Percentiles rank a stretch among this genome's conserved stretches.
Conservation (phyloP, 2,888 invertebrate genomes). For the Eucera pruinosa region DNA sequence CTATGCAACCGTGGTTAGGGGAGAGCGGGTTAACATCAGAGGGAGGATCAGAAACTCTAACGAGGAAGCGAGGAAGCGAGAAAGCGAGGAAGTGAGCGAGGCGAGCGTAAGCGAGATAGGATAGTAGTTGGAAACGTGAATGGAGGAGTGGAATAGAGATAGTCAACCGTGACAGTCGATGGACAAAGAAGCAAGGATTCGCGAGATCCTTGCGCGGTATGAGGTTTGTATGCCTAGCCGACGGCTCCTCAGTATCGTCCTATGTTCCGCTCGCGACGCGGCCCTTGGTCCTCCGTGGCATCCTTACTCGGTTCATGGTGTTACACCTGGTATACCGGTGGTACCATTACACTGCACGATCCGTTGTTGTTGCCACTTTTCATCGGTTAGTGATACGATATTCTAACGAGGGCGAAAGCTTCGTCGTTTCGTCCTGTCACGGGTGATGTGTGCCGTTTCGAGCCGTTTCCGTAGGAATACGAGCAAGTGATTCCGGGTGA, state of each 20-base stretch:
- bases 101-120: slow-evolving; percentile 25
- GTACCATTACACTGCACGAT: background rate
- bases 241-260: slow-evolving; percentile 82
- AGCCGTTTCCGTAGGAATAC: slow-evolving; percentile 30
- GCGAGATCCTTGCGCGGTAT: slow-evolving; percentile 73
- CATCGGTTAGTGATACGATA: slow-evolving; percentile 31
- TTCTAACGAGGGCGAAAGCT: slow-evolving; percentile 2
- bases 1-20: background rate
- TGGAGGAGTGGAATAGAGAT: slow-evolving; percentile 44
- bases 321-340: slow-evolving; percentile 12
- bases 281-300: slow-evolving; percentile 49
- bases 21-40: slow-evolving; percentile 33
- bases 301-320: slow-evolving; percentile 9
- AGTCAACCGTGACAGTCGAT: slow-evolving; percentile 35
- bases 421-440: slow-evolving; percentile 22
- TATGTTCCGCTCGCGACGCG: slow-evolving; percentile 81
- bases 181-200: slow-evolving; percentile 51
- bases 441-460: slow-evolving; percentile 54
- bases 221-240: slow-evolving; percentile 81
- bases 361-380: slow-evolving; percentile 1
- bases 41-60: slow-evolving; percentile 44
- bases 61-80: slow-evolving; percentile 41
- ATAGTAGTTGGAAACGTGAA: slow-evolving; percentile 55
- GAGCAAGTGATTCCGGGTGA: slow-evolving; percentile 29
- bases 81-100: slow-evolving; percentile 37